These are phyloP conservation scores for Cremastinae sp. DNA, from an alignment of 2,888 invertebrate species.

Conservation along the genomic window DNA sequence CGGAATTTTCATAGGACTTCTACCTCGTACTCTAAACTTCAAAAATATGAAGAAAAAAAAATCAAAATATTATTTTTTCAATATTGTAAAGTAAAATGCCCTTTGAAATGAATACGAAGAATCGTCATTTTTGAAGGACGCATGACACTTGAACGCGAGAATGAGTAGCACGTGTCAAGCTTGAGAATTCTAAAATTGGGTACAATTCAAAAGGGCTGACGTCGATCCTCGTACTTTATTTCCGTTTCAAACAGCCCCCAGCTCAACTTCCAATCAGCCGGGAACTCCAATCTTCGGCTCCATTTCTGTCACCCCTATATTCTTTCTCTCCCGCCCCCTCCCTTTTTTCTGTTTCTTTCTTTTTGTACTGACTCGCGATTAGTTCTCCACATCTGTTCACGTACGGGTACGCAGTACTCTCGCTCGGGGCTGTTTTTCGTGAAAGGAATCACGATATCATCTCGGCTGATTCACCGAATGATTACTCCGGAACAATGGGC, in stretches of 20 bases:
- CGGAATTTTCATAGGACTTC: too few relatives aligned
- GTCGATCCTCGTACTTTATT: conserved; percentile 41
- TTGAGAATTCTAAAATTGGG: conserved; percentile 6
- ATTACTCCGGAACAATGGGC: conserved; percentile 20
- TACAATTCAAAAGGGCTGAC: background rate
- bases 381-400: conserved; percentile 40
- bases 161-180: background rate
- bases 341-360: background rate
- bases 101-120: background rate
- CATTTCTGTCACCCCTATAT: conserved; percentile 20
- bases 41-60: too few relatives aligned
- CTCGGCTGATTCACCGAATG: conserved; percentile 7
- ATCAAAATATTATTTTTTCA: too few relatives aligned
- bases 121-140: too few relatives aligned
- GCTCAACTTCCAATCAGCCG: conserved; percentile 47
- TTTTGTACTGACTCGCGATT: conserved; percentile 33
- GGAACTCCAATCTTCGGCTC: conserved; percentile 47
- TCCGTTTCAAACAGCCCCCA: conserved; percentile 34
- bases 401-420: conserved; percentile 17
- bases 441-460: background rate
- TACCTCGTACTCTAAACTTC: too few relatives aligned
- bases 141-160: background rate
- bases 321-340: background rate
- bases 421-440: conserved; percentile 16
- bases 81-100: background rate